phyloP scores from a whole-genome alignment of 2,888 invertebrate genomes.

The Lasioglossum vierecki region DNA sequence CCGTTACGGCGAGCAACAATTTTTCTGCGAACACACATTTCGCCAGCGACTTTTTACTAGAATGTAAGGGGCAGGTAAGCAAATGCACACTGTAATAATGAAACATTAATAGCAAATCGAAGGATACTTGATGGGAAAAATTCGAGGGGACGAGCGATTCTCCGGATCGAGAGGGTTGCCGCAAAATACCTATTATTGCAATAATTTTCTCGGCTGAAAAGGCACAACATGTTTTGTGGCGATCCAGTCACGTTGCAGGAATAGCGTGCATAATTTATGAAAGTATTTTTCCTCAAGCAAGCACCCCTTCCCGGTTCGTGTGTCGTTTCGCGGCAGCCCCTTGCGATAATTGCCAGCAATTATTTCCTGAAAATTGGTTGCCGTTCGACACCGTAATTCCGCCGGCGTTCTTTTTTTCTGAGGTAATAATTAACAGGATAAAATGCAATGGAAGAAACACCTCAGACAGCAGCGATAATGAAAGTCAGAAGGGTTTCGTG shows the following conservation, averaged over 20 bases:
- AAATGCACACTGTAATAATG: not conserved
- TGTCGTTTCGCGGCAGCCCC: not conserved
- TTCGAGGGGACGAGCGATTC: not conserved
- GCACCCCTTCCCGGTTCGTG: not conserved
- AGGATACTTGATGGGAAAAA: not conserved
- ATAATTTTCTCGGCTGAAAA: not conserved
- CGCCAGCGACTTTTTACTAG: not conserved
- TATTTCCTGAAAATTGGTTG: not conserved
- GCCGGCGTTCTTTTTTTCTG: not conserved
- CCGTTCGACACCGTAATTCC: not conserved
- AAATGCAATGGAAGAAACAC: conserved; percentile 69
- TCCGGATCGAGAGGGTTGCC: not conserved
- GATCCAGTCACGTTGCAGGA: not conserved
- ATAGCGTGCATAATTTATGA: not conserved
- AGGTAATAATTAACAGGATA: conserved; percentile 68
- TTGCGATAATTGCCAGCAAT: not conserved
- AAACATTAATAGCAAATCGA: not conserved
- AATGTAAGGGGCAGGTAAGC: not conserved
- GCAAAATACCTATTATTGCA: not conserved
- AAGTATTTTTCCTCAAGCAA: not conserved
- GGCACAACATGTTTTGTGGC: not conserved
- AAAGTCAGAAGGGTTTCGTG: conserved; percentile 62
- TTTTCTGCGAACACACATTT: not conserved
- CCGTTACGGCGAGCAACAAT: not conserved
- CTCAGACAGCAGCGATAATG: conserved; percentile 65